Conservation (phyloP, 2,113 vertebrate species). For the Neogale vison region DNA sequence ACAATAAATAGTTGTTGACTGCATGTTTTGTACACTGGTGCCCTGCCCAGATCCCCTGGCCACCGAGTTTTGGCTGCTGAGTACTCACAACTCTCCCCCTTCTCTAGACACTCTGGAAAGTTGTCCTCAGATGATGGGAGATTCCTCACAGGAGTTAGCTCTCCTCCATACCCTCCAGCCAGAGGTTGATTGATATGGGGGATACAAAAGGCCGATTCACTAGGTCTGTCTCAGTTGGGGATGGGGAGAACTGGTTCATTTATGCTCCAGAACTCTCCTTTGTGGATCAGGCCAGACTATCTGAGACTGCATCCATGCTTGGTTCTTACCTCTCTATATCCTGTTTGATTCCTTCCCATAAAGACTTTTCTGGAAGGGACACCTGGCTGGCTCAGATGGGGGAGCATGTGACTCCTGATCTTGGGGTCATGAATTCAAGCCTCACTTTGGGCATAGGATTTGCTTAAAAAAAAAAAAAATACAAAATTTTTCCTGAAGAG, state of each 20-base stretch:
- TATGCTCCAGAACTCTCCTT: not conserved
- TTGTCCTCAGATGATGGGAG: not conserved
- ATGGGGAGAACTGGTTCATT: too few species aligned
- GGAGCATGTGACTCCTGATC: not conserved
- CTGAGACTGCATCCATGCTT: not conserved
- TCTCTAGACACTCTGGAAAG: not conserved
- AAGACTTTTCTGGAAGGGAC: not conserved
- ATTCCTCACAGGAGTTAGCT: not conserved
- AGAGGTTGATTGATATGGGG: not conserved
- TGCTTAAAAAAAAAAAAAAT: not conserved
- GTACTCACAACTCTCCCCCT: not conserved
- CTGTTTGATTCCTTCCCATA: not conserved
- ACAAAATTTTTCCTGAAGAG: not conserved
- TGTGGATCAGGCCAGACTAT: not conserved
- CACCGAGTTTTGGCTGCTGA: not conserved
- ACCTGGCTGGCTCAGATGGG: not conserved
- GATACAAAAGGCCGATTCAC: not conserved
- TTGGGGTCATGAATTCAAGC: not conserved
- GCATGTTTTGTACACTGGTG: not conserved
- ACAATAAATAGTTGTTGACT: not conserved
- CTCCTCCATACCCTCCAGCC: not conserved
- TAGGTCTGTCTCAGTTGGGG: not conserved
- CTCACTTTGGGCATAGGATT: not conserved
- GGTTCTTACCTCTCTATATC: not conserved
- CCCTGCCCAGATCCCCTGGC: not conserved